phyloP scores from a whole-genome alignment of 1,140 invertebrate species.

The Hylaeus volcanicus region DNA sequence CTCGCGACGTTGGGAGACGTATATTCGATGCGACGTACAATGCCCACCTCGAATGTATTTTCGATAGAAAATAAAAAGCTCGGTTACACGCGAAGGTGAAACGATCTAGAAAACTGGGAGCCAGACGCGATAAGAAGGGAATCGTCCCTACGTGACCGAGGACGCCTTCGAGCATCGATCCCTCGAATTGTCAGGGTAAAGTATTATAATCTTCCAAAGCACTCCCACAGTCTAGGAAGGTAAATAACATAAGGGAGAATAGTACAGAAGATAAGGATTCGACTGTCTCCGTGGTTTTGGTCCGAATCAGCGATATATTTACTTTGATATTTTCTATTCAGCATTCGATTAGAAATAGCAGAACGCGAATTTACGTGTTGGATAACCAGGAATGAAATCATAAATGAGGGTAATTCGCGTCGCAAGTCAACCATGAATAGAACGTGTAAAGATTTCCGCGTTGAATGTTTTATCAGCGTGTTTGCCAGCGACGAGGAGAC shows the following conservation, averaged over 20 bases:
- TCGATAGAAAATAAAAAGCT: constrained; percentile 45
- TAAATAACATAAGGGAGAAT: neutral
- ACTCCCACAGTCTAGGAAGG: neutral
- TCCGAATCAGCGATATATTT: too few relatives aligned
- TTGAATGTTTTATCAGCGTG: too few relatives aligned
- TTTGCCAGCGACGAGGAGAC: too few relatives aligned
- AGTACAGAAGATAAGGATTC: constrained; percentile 4
- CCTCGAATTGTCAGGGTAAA: constrained; percentile 22
- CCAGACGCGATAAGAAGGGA: constrained; percentile 30
- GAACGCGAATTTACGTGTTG: too few relatives aligned
- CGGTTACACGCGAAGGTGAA: constrained; percentile 25
- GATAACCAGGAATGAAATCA: too few relatives aligned
- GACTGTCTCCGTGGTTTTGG: neutral
- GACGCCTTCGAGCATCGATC: neutral
- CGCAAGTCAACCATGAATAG: too few relatives aligned
- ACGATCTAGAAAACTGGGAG: constrained; percentile 47
- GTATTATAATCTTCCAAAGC: constrained; percentile 21
- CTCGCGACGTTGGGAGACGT: constrained; percentile 11
- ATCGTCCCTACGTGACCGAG: constrained; percentile 46
- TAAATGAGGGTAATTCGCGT: too few relatives aligned
- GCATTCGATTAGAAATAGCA: too few relatives aligned
- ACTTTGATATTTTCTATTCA: too few relatives aligned
- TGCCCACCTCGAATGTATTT: constrained; percentile 12
- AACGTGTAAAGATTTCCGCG: too few relatives aligned
- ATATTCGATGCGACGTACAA: constrained; percentile 34